Percentiles rank a stretch among this genome's conserved stretches.
Evolutionary conservation across 2,797 vertebrate genomes (phyloP).

Genomic region (Paratrypauchen microcephalus): DNA sequence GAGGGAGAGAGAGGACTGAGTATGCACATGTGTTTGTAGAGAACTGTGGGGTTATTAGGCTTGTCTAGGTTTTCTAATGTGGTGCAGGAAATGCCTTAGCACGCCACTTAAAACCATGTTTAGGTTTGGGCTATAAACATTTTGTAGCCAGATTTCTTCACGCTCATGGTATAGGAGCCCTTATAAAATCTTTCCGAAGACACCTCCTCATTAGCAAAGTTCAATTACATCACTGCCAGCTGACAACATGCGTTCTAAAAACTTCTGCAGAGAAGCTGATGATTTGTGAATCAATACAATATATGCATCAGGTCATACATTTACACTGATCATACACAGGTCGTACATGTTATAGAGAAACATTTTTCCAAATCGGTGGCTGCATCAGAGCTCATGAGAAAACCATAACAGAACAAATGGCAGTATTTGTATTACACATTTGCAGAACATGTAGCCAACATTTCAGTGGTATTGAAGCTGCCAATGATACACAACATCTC

Average conservation of each 20-base stretch:
- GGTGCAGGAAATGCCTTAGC: constrained; percentile 69
- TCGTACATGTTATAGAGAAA: too few relatives aligned
- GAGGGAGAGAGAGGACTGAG: constrained; percentile 55
- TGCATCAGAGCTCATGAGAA: too few relatives aligned
- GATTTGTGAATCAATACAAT: neutral
- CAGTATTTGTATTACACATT: too few relatives aligned
- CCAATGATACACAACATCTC: too few relatives aligned
- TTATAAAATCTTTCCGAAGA: constrained; percentile 38
- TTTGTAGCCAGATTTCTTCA: constrained; percentile 57
- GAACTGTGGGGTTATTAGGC: constrained; percentile 65
- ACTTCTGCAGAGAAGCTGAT: neutral
- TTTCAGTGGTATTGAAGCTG: too few relatives aligned
- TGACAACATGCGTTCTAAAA: neutral
- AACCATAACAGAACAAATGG: too few relatives aligned
- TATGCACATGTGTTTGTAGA: constrained; percentile 71
- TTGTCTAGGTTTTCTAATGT: constrained; percentile 67
- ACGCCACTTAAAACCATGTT: constrained; percentile 56
- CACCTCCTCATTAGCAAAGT: constrained; percentile 39
- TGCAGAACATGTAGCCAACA: too few relatives aligned
- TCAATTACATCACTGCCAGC: constrained; percentile 36
- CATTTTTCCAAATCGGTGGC: too few relatives aligned
- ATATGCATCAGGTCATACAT: too few relatives aligned
- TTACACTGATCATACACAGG: too few relatives aligned
- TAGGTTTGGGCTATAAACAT: constrained; percentile 65
- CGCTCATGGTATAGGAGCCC: constrained; percentile 31